Percentiles rank a stretch among this genome's conserved stretches.
phyloP scores from a whole-genome alignment of 2,797 vertebrate genomes.

The Parambassis ranga region DNA sequence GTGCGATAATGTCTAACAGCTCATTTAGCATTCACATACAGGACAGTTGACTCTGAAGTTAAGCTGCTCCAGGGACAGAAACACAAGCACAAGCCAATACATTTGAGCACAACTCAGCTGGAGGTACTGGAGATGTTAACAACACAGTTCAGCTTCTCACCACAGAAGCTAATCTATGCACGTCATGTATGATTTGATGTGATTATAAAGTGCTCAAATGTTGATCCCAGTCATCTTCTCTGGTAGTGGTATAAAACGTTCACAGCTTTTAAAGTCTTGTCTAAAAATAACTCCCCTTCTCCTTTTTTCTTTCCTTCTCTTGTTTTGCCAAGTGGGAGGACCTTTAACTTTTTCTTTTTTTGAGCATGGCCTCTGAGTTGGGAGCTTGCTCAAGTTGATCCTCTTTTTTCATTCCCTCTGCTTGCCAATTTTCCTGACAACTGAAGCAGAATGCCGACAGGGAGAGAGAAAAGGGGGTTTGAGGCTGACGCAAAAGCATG shows the following conservation, averaged over 20 bases:
- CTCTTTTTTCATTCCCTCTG: slow-evolving; percentile 53
- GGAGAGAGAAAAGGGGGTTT: slow-evolving; percentile 34
- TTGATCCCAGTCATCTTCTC: slow-evolving; percentile 1
- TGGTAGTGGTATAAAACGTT: slow-evolving; percentile 36
- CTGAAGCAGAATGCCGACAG: slow-evolving; percentile 73
- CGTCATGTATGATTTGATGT: slow-evolving; percentile 19
- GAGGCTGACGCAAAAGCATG: slow-evolving; percentile 58
- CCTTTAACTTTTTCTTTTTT: slow-evolving; percentile 46
- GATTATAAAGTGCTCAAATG: slow-evolving; percentile 1
- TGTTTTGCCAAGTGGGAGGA: slow-evolving; percentile 64
- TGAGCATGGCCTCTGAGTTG: slow-evolving; percentile 50
- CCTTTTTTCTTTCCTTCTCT: slow-evolving; percentile 7
- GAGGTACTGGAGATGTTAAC: slow-evolving; percentile 20
- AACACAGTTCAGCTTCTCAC: slow-evolving; percentile 12
- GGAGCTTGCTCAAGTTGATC: slow-evolving; percentile 69
- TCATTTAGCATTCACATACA: slow-evolving; percentile 59
- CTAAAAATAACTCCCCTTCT: slow-evolving; percentile 69
- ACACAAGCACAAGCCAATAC: neutral
- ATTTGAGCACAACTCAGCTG: slow-evolving; percentile 11
- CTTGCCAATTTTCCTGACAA: slow-evolving; percentile 80
- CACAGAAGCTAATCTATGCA: slow-evolving; percentile 13
- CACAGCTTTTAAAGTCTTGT: slow-evolving; percentile 39
- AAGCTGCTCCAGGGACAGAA: slow-evolving; percentile 12
- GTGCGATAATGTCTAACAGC: slow-evolving; percentile 55
- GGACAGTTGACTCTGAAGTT: slow-evolving; percentile 32